Evolutionary conservation across 2,888 invertebrate species (phyloP).

Genomic region (Macaria notata): DNA sequence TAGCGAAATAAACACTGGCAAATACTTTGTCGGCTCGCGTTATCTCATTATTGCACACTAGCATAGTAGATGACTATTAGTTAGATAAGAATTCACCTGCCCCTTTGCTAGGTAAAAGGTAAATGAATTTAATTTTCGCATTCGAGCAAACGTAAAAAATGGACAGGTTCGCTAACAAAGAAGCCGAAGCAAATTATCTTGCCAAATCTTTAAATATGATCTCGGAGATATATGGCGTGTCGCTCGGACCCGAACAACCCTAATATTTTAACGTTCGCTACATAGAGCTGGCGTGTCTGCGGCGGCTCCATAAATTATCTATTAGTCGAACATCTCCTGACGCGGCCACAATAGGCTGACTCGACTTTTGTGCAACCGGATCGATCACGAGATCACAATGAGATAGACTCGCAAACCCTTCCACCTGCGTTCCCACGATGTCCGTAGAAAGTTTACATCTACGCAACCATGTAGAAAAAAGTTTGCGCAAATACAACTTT

Average conservation of each 20-base stretch:
- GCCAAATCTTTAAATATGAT: conserved; percentile 59
- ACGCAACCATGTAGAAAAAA: conserved; percentile 56
- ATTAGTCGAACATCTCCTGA: conserved; percentile 77
- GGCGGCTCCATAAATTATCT: conserved; percentile 78
- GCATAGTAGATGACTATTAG: conserved; percentile 6
- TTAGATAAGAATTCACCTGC: conserved; percentile 11
- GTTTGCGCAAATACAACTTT: conserved; percentile 74
- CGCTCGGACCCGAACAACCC: conserved; percentile 63
- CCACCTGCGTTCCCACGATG: conserved; percentile 81
- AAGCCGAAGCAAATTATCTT: conserved; percentile 60
- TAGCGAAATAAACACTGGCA: conserved; percentile 7
- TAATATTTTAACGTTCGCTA: conserved; percentile 69
- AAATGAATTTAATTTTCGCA: conserved; percentile 16
- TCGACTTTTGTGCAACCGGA: conserved; percentile 77
- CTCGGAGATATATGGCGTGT: conserved; percentile 51
- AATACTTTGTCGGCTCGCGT: conserved; percentile 6
- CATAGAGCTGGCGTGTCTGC: conserved; percentile 55
- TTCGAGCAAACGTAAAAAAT: conserved; percentile 14
- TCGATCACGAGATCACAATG: conserved; percentile 54
- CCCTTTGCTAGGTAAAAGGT: neutral
- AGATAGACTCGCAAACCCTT: conserved; percentile 63
- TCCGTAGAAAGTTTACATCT: conserved; percentile 67
- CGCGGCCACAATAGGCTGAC: conserved; percentile 70
- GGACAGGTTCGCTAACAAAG: conserved; percentile 41
- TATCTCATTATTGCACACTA: conserved; percentile 3